Evolutionary conservation across 2,797 vertebrate genomes (phyloP).

Genomic region (Simalia tracyae): DNA sequence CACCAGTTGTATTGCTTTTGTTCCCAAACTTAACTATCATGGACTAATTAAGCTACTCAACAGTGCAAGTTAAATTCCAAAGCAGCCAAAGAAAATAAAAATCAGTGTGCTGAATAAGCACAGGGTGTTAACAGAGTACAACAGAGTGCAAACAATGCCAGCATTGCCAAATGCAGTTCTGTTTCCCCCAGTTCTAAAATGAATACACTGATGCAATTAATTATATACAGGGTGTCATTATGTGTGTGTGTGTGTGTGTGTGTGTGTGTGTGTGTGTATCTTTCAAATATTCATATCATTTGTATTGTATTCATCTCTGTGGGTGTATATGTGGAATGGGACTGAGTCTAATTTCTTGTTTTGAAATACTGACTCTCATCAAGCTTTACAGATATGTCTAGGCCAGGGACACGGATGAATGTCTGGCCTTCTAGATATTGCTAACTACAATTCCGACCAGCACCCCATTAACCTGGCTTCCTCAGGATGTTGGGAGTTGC

Average conservation of each 20-base stretch:
- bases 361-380: not conserved
- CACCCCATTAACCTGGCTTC: not conserved
- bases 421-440: not conserved
- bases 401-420: not conserved
- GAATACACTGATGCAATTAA: not conserved
- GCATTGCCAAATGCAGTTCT: not conserved
- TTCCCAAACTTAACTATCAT: constrained; percentile 41
- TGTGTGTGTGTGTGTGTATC: not conserved
- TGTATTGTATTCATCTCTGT: not conserved
- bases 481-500: not conserved
- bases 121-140: constrained; percentile 32
- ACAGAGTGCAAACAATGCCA: constrained; percentile 20
- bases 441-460: not conserved
- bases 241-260: not conserved
- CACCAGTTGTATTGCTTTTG: constrained; percentile 46
- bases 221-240: fast-evolving
- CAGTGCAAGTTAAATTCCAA: constrained; percentile 20
- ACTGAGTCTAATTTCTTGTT: not conserved
- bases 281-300: constrained; percentile 26
- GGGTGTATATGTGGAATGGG: not conserved
- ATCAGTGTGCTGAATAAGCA: constrained; percentile 10
- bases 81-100: constrained; percentile 5
- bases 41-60: constrained; percentile 40
- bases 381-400: not conserved
- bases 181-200: not conserved